A percentile compares a stretch with the other conserved stretches of the same genome.
Conservation (phyloP, 2,888 invertebrate genomes). For the Lasioglossum leucozonium region DNA sequence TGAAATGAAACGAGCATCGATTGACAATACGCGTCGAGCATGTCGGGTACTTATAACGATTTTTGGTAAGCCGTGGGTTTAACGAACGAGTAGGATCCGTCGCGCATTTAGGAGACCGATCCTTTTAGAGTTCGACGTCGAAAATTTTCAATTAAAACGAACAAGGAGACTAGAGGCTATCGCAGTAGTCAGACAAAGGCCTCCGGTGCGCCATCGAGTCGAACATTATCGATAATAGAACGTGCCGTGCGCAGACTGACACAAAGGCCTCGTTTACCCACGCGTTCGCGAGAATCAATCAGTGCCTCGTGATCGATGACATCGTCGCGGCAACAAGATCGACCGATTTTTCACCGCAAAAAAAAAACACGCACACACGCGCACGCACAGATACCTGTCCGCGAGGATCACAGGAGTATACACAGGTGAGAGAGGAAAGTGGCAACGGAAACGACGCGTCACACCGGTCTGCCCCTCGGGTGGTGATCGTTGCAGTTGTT, state of each 20-base stretch:
- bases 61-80: neutral
- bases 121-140: neutral
- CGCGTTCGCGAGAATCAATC: slow-evolving; percentile 36
- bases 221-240: slow-evolving; percentile 52
- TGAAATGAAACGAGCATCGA: too few species aligned
- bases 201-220: slow-evolving; percentile 20
- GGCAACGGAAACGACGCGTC: slow-evolving; percentile 20
- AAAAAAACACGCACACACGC: neutral
- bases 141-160: slow-evolving; percentile 15
- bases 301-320: slow-evolving; percentile 19
- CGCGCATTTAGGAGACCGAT: neutral
- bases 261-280: slow-evolving; percentile 36
- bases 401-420: neutral
- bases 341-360: slow-evolving; percentile 11
- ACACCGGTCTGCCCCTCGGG: neutral
- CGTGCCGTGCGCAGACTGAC: slow-evolving; percentile 21
- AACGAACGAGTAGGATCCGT: neutral
- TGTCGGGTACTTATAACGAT: neutral
- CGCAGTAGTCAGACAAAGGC: slow-evolving; percentile 22
- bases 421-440: neutral
- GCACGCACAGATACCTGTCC: neutral
- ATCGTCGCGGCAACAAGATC: neutral
- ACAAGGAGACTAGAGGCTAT: slow-evolving; percentile 11
- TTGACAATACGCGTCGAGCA: neutral
- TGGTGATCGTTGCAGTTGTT: slow-evolving; percentile 12